phyloP scores from a whole-genome alignment of 2,797 vertebrate species.

The Melanotaenia trifasciata region DNA sequence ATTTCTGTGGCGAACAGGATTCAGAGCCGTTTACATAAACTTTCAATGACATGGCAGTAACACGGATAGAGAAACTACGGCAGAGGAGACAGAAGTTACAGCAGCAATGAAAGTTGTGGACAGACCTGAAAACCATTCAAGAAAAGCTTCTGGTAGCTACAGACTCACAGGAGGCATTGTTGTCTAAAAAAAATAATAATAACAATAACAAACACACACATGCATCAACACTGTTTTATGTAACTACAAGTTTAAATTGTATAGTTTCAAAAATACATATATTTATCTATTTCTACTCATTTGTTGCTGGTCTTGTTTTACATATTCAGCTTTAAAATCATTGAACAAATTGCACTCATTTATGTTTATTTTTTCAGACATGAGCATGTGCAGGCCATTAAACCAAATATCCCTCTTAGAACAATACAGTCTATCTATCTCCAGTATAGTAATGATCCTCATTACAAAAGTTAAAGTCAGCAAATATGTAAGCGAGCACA shows the following conservation, averaged over 20 bases:
- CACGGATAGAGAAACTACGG: no score
- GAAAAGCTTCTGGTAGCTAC: not conserved
- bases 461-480: slow-evolving; percentile 5
- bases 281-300: not conserved
- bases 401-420: slow-evolving; percentile 10
- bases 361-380: slow-evolving; percentile 3
- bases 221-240: not conserved
- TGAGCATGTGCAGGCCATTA: not conserved
- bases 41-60: not conserved
- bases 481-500: not conserved
- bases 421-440: slow-evolving; percentile 4
- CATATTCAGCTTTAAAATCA: not conserved
- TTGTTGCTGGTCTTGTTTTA: not conserved
- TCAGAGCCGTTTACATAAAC: not conserved
- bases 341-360: not conserved
- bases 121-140: not conserved
- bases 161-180: not conserved
- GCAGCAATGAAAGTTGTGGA: not conserved
- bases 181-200: not conserved
- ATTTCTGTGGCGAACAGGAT: not conserved
- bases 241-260: not conserved
- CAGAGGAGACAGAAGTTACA: no score
- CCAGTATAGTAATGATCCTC: not conserved
- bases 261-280: not conserved
- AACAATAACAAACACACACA: not conserved